Conservation (phyloP, 2,113 vertebrate species). For the Amphiprion percula region DNA sequence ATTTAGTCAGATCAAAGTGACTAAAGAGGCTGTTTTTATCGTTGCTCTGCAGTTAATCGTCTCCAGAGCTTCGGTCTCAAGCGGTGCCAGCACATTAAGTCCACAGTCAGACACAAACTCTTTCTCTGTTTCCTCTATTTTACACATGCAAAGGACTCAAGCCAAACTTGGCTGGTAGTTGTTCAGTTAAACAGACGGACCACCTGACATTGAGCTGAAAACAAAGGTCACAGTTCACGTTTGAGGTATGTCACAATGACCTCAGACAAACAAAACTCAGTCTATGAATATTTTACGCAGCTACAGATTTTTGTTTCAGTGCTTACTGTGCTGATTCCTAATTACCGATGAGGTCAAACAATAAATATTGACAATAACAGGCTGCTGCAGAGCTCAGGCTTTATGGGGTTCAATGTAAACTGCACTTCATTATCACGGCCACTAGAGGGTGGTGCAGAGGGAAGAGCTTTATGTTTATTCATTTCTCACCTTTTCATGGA, state of each 20-base stretch:
- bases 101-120: conserved; percentile 21
- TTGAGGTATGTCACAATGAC: conserved; percentile 9
- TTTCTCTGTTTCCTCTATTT: background rate
- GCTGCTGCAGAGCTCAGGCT: background rate
- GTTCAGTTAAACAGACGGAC: conserved; percentile 59
- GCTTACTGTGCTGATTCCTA: background rate
- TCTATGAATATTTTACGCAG: conserved; percentile 5
- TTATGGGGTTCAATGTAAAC: background rate
- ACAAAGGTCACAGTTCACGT: conserved; percentile 41
- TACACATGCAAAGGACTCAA: conserved; percentile 23
- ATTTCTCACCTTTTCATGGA: conserved; percentile 22
- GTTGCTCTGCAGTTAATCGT: conserved; percentile 48
- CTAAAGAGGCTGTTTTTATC: conserved; percentile 50
- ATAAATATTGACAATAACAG: background rate
- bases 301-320: conserved; percentile 5
- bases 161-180: conserved; percentile 27
- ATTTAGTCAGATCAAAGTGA: conserved; percentile 71
- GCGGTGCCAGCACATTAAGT: conserved; percentile 30
- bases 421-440: conserved; percentile 43
- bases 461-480: conserved; percentile 1
- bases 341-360: background rate
- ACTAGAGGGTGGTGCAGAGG: conserved; percentile 51
- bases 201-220: conserved; percentile 46
- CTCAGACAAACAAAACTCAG: conserved; percentile 9
- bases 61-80: conserved; percentile 58